Conservation (phyloP, 1,140 invertebrate genomes). For the Scaptomyza hsui region DNA sequence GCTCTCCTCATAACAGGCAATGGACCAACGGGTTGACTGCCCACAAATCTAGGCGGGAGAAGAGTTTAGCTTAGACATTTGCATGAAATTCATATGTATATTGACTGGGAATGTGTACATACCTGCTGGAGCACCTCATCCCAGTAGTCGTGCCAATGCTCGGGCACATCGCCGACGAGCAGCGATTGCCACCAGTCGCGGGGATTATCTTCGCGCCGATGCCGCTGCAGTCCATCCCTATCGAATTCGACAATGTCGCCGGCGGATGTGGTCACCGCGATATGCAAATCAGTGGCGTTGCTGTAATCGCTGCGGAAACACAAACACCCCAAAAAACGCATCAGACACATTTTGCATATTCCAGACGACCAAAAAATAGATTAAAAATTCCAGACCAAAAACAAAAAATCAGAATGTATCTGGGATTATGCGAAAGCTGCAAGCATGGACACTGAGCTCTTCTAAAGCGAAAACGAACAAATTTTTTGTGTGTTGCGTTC, state of each 20-base stretch:
- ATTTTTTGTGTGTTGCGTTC: conserved; percentile 21
- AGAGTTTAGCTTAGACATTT: conserved; percentile 40
- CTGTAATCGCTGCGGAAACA: conserved; percentile 88
- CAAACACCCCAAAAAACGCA: conserved; percentile 32
- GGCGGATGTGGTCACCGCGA: conserved; percentile 90
- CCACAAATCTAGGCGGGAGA: conserved; percentile 84
- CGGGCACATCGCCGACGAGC: conserved; percentile 87
- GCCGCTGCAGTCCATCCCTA: conserved; percentile 87
- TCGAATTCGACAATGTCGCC: conserved; percentile 92
- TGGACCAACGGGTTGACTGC: conserved; percentile 87
- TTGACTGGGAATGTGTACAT: conserved; percentile 20
- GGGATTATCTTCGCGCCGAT: conserved; percentile 84
- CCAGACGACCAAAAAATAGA: conserved; percentile 19
- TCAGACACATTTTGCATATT: conserved; percentile 63
- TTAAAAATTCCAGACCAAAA: conserved; percentile 47
- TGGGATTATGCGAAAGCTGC: conserved; percentile 13
- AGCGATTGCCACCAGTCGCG: conserved; percentile 87
- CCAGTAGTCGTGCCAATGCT: conserved; percentile 90
- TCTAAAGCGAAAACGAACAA: conserved; percentile 5
- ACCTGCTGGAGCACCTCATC: conserved; percentile 89
- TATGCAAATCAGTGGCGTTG: conserved; percentile 91
- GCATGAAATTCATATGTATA: conserved; percentile 11
- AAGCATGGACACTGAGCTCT: not conserved
- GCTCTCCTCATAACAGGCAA: conserved; percentile 89
- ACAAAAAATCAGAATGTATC: conserved; percentile 7